phyloP scores from a whole-genome alignment of 2,888 invertebrate genomes.

The Andrena marginata region DNA sequence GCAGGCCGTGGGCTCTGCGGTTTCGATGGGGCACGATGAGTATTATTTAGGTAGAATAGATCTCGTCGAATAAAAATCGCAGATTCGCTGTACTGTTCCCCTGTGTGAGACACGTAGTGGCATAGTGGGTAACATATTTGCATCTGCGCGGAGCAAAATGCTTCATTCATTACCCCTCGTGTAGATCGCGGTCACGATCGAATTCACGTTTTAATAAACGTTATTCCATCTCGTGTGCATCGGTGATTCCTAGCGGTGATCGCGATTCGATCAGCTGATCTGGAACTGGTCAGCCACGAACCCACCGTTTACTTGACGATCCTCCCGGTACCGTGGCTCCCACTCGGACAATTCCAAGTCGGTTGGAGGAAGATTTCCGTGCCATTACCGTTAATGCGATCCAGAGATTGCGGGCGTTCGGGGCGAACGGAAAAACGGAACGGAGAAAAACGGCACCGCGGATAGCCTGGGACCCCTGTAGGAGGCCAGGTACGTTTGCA shows the following conservation, averaged over 20 bases:
- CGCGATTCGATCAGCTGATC: slow-evolving; percentile 50
- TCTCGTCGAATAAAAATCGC: background rate
- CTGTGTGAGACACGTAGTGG: background rate
- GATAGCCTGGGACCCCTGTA: slow-evolving; percentile 43
- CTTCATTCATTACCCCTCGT: background rate
- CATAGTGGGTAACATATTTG: too few species aligned
- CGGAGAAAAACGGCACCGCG: slow-evolving; percentile 45
- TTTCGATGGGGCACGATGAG: background rate
- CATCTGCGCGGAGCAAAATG: background rate
- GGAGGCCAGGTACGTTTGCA: slow-evolving; percentile 53
- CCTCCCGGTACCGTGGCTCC: slow-evolving; percentile 1
- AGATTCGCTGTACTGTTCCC: background rate
- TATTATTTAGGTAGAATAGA: background rate
- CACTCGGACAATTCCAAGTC: slow-evolving; percentile 56
- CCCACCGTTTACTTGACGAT: slow-evolving; percentile 33
- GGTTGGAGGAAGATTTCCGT: slow-evolving; percentile 70
- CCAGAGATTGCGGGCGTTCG: slow-evolving; percentile 74
- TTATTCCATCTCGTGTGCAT: slow-evolving; percentile 41
- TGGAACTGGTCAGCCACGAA: slow-evolving; percentile 26
- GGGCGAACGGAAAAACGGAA: slow-evolving; percentile 16
- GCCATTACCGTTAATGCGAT: slow-evolving; percentile 81
- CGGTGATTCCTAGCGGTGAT: slow-evolving; percentile 53
- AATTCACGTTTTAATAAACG: slow-evolving; percentile 60
- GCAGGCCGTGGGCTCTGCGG: background rate
- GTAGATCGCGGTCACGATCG: slow-evolving; percentile 15